Evolutionary conservation across 2,888 invertebrate genomes (phyloP), one percentile per base, ranked within the genome.

Genomic region (Arge pagana): DNA sequence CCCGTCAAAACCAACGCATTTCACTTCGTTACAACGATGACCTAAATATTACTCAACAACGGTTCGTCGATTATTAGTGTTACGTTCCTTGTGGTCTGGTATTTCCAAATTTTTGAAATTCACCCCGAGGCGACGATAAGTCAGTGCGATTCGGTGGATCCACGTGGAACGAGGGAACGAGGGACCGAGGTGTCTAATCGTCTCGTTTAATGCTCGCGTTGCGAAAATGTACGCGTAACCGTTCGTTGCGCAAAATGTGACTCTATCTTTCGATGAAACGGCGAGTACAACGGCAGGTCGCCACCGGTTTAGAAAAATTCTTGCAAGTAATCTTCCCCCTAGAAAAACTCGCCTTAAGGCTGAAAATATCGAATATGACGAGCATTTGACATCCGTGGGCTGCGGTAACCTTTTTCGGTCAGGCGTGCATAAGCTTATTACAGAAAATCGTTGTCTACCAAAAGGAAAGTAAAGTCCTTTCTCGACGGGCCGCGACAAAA

Each of bases 371-470:
- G 64, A 71, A 71, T 71, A 72, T 74, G 74, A 75, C 66, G 70
- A 59, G 59, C 70, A 67, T 65, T 67, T 74, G 74, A 74, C 74
- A 70, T 72, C 64, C 66, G 64, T 65, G 66, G 28, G 51, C 55
- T 57, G 23, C 61, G 57, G 57, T 60, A 64, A 67, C 68, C 65
- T 69, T 70, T 70, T 60, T 64, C 65, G 66, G 52, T 65, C 68
- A 62, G 66, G 66, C 73, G 69, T 73, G 68, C 62, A 71, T 72
- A 76, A 75, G 75, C 74, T 74, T 73, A 73, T 76, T 76, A 74
- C 72, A 16, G 71, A 70, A 74, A 71, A 71, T 71, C 71, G 72
- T 71, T 68, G 57, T 62, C 45, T n/a, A 13, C 33, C 16, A 23
- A 45, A n/a, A 45, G 23, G 35, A 60, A 56, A 48, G 60, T 48